A percentile compares a stretch with the other conserved stretches of the same genome.
Evolutionary conservation across 37 sponge, comb jelly and placozoan genomes (phyloP).

Genomic region (Haliclona indistincta): DNA sequence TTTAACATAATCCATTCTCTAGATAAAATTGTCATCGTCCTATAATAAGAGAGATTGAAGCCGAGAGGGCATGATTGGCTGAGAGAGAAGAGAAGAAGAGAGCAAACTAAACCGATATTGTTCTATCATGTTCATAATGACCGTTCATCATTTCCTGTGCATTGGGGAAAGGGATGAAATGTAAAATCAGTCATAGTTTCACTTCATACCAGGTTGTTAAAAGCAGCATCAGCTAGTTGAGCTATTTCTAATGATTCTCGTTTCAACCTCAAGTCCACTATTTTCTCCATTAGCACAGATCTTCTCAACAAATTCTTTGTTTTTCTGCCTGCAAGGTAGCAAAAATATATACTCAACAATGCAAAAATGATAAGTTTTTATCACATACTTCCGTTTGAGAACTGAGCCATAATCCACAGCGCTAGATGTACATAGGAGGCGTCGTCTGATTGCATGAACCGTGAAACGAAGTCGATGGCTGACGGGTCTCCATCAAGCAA

Average conservation of each 20-base stretch:
- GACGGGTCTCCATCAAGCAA: conserved; percentile 35
- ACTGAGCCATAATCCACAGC: conserved; percentile 63
- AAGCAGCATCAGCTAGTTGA: conserved; percentile 32
- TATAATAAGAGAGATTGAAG: too few relatives aligned
- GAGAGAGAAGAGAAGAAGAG: too few relatives aligned
- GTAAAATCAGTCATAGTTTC: too few relatives aligned
- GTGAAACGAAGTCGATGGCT: conserved; percentile 20
- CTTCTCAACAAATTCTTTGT: conserved; percentile 29
- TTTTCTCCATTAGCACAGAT: conserved; percentile 20
- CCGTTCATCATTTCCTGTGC: too few relatives aligned
- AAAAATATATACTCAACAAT: background rate
- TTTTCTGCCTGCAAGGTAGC: conserved; percentile 16
- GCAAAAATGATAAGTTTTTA: background rate
- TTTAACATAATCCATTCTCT: too few relatives aligned
- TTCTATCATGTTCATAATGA: too few relatives aligned
- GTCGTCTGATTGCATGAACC: conserved; percentile 34
- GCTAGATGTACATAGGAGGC: conserved; percentile 49
- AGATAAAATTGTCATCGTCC: too few relatives aligned
- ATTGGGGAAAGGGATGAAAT: too few relatives aligned
- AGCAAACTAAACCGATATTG: too few relatives aligned
- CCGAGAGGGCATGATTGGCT: too few relatives aligned
- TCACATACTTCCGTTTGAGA: conserved; percentile 54
- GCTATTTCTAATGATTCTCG: conserved; percentile 26
- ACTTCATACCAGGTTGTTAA: conserved; percentile 40
- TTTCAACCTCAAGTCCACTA: conserved; percentile 4